phyloP scores from a whole-genome alignment of 2,113 vertebrate genomes.

The Taurulus bubalis region DNA sequence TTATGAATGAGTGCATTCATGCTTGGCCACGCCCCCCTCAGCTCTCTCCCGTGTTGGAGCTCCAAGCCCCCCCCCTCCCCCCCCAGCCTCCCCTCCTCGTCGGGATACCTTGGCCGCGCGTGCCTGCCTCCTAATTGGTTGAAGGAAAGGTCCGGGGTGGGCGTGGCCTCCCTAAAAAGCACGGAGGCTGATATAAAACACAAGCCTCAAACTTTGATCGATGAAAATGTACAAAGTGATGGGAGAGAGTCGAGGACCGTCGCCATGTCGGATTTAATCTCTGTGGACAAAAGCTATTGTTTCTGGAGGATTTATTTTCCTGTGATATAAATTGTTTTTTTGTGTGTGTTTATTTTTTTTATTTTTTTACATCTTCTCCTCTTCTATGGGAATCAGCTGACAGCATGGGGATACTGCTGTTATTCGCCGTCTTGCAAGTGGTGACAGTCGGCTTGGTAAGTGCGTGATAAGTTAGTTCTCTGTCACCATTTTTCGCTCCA shows the following conservation, averaged over 20 bases:
- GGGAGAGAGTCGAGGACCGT: slow-evolving; percentile 22
- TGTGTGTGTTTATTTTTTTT: neutral
- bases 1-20: slow-evolving; percentile 89
- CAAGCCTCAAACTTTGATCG: slow-evolving; percentile 34
- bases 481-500: neutral
- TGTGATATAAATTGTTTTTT: slow-evolving; percentile 4
- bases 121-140: slow-evolving; percentile 76
- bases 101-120: slow-evolving; percentile 55
- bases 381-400: slow-evolving; percentile 53
- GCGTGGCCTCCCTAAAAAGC: slow-evolving; percentile 67
- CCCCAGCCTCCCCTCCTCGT: slow-evolving; percentile 5
- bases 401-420: slow-evolving; percentile 78
- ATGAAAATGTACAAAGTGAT: slow-evolving; percentile 58
- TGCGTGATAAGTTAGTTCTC: slow-evolving; percentile 11
- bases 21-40: slow-evolving; percentile 72
- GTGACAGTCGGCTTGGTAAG: slow-evolving; percentile 74
- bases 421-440: slow-evolving; percentile 63
- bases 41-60: slow-evolving; percentile 24
- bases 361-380: neutral
- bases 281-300: slow-evolving; percentile 51
- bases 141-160: slow-evolving; percentile 44
- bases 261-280: slow-evolving; percentile 53
- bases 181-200: slow-evolving; percentile 70
- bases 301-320: slow-evolving; percentile 53
- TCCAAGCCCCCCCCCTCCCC: slow-evolving; percentile 47